A percentile compares a stretch with the other conserved stretches of the same genome.
These are phyloP conservation scores for Ambastaia sidthimunki DNA, from an alignment of 2,797 vertebrate species.

Conservation along the genomic window DNA sequence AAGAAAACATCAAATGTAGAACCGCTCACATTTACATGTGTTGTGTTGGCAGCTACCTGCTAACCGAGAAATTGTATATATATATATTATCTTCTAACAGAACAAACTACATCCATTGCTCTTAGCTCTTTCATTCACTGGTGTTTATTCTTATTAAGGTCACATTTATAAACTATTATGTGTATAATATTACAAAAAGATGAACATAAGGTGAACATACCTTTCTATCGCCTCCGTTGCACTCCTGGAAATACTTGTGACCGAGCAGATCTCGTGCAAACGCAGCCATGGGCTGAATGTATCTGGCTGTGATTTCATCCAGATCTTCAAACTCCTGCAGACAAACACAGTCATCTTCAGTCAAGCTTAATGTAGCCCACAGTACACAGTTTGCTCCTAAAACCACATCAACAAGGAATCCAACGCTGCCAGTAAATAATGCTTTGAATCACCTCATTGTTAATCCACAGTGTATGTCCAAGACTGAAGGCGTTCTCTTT, in stretches of 20 bases:
- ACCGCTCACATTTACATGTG: neutral
- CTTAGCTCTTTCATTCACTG: too few relatives aligned
- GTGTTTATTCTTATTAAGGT: too few relatives aligned
- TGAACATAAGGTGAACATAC: conserved; percentile 64
- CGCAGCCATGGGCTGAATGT: conserved; percentile 97
- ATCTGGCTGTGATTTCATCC: conserved; percentile 97
- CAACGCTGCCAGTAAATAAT: too few relatives aligned
- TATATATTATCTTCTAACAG: too few relatives aligned
- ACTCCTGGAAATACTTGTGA: conserved; percentile 98
- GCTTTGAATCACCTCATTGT: conserved; percentile 82
- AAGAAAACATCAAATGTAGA: neutral
- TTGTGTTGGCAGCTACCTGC: neutral
- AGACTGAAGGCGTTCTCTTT: conserved; percentile 99
- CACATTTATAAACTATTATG: neutral
- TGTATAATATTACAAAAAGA: neutral
- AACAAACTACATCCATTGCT: too few relatives aligned
- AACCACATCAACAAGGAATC: too few relatives aligned
- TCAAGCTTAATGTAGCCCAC: too few relatives aligned
- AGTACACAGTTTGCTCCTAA: too few relatives aligned
- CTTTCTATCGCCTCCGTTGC: conserved; percentile 89
- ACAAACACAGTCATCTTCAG: conserved; percentile 24
- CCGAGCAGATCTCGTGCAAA: conserved; percentile 94
- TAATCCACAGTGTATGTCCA: conserved; percentile 97
- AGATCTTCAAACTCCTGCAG: conserved; percentile 97
- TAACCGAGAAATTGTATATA: neutral